These are phyloP conservation scores for Amblyopsis hoosieri DNA, from an alignment of 2,797 vertebrate species.

Conservation along the genomic window DNA sequence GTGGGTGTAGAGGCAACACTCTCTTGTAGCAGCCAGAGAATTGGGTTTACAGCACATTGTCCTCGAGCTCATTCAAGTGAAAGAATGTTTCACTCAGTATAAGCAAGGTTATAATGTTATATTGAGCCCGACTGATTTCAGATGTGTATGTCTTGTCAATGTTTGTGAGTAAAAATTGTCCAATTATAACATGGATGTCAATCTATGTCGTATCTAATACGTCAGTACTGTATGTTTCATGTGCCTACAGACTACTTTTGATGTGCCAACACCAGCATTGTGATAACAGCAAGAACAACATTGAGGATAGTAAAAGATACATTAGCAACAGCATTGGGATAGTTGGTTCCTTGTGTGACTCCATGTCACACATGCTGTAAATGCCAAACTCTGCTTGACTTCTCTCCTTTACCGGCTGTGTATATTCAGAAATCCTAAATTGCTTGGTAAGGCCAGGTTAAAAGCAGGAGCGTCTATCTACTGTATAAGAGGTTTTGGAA, in stretches of 20 bases:
- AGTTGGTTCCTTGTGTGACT: constrained; percentile 21
- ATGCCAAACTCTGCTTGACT: constrained; percentile 33
- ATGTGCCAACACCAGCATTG: too few species aligned
- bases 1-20: constrained; percentile 33
- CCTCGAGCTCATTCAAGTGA: constrained; percentile 5
- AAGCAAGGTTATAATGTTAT: too few species aligned
- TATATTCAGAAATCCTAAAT: constrained; percentile 37
- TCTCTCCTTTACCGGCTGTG: constrained; percentile 32
- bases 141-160: too few species aligned
- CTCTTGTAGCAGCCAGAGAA: constrained; percentile 26
- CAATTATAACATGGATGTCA: too few species aligned
- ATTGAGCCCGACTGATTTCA: too few species aligned
- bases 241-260: too few species aligned
- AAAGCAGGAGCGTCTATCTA: constrained; percentile 22
- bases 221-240: too few species aligned
- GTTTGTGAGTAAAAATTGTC: too few species aligned
- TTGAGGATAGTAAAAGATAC: constrained; percentile 7
- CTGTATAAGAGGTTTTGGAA: constrained; percentile 22
- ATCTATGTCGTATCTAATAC: too few species aligned
- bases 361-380: constrained; percentile 28
- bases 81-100: not conserved
- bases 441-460: constrained; percentile 29
- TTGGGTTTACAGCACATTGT: constrained; percentile 20
- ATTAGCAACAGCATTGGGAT: constrained; percentile 17
- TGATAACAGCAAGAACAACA: too few species aligned